Base-by-base conservation (phyloP, 2,888 invertebrate genomes). In the Drosophila algonquin region DNA sequence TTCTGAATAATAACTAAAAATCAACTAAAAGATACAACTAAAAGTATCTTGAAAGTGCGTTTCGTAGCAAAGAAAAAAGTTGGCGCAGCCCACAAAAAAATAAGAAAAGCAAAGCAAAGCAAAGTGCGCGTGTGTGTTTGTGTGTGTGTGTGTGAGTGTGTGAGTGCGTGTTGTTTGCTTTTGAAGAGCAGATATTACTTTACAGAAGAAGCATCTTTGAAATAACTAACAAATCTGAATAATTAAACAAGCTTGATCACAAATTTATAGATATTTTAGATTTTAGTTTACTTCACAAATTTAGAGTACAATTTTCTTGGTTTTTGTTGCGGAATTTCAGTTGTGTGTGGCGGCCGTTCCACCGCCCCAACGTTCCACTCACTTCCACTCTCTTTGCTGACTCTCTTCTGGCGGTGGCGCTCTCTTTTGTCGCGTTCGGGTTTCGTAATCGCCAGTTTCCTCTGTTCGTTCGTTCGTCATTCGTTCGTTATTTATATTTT, bases 401-500 rank as follows among this genome's bases (percentile, higher is more conserved):
- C 21, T 10, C 47, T 35, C 47, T 40, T 16, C 10, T 60, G 40
- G n/a, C 2, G 40, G 7, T n/a, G 40, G 7, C n/a, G 40, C 59
- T 56, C 77, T 64, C 64, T 64, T 70, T 79, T 84, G 80, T 75
- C 80, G 76, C 76, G 40, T 75, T 60, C 77, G 82, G 76, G 86
- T 87, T 83, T 87, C 86, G 82, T 83, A 83, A 83, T 88, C 40
- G 40, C 14, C 40, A n/a, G 40, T 24, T 40, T 40, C 2, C 40
- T 83, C 73, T 86, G 76, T 47, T n/a, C 45, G 46, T 21, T 21
- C 21, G 21, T 35, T 53, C 46, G 53, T 61, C n/a, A 30, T 55
- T 64, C 40, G 57, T 57, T 47, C 79, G 80, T 84, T 84, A 84
- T 84, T 88, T 84, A 86, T 89, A 89, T 88, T 85, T 85, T 89